Evolutionary conservation across 2,888 invertebrate genomes (phyloP).

Genomic region (Marronus borbonicus): DNA sequence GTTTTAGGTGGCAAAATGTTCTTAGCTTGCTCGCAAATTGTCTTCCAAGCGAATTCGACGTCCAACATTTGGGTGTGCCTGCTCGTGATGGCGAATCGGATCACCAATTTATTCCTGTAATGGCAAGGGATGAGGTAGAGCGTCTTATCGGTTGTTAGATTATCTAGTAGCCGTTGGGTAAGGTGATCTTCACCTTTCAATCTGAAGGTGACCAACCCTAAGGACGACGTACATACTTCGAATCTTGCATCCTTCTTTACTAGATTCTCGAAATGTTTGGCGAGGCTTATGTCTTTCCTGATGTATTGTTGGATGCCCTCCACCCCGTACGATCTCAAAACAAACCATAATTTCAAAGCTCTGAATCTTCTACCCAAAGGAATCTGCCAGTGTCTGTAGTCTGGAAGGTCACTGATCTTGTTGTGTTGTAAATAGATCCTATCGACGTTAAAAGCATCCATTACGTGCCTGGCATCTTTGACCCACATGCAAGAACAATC

Average conservation of each 20-base stretch:
- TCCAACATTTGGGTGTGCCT: slow-evolving; percentile 80
- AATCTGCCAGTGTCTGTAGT: slow-evolving; percentile 89
- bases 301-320: slow-evolving; percentile 85
- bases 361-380: slow-evolving; percentile 90
- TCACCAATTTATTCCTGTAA: slow-evolving; percentile 78
- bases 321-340: slow-evolving; percentile 86
- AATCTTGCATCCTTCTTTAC: slow-evolving; percentile 83
- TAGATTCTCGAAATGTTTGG: slow-evolving; percentile 83
- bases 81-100: slow-evolving; percentile 89
- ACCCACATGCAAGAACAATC: slow-evolving; percentile 97
- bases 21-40: slow-evolving; percentile 58
- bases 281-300: slow-evolving; percentile 82
- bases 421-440: slow-evolving; percentile 89
- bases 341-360: slow-evolving; percentile 95
- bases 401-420: slow-evolving; percentile 76
- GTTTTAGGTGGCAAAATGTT: slow-evolving; percentile 21
- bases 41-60: slow-evolving; percentile 80
- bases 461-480: slow-evolving; percentile 84
- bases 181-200: slow-evolving; percentile 81
- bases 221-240: slow-evolving; percentile 75
- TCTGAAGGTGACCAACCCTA: slow-evolving; percentile 89
- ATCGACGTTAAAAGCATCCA: slow-evolving; percentile 93
- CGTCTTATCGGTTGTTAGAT: slow-evolving; percentile 82
- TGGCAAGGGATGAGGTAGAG: slow-evolving; percentile 88
- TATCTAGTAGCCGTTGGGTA: slow-evolving; percentile 81